Conservation (phyloP, 2,113 vertebrate genomes). For the Hydrochoerus hydrochaeris region DNA sequence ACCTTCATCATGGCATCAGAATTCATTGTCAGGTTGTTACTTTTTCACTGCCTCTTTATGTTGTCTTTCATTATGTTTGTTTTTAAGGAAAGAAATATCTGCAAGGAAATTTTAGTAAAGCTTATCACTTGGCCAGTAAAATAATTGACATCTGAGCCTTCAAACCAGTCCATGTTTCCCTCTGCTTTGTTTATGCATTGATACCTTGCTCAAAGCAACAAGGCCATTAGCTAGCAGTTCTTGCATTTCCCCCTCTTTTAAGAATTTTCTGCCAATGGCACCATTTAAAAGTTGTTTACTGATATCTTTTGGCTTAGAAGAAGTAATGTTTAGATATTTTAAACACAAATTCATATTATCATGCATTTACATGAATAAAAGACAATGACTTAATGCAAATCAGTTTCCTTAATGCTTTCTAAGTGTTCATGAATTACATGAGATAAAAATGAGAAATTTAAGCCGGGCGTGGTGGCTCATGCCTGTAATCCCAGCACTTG, state of each 20-base stretch:
- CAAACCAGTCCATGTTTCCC: not conserved
- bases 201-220: not conserved
- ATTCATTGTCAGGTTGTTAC: not conserved
- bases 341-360: constrained; percentile 10
- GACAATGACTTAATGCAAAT: not conserved
- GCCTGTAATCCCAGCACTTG: no score
- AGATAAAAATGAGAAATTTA: constrained; percentile 38
- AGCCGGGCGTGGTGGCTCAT: no score
- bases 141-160: not conserved
- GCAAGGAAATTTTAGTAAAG: not conserved
- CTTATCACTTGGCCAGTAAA: not conserved
- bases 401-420: constrained; percentile 38
- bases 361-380: constrained; percentile 34
- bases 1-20: not conserved
- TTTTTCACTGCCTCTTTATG: not conserved
- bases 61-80: not conserved
- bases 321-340: constrained; percentile 36
- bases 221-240: not conserved
- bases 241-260: constrained; percentile 30
- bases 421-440: constrained; percentile 34
- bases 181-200: not conserved
- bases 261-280: not conserved
- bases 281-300: constrained; percentile 49
- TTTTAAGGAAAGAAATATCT: not conserved
- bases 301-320: constrained; percentile 27